A percentile compares a stretch with the other conserved stretches of the same genome.
These are phyloP conservation scores for Alsophila aescularia DNA, from an alignment of 2,888 invertebrate genomes.

Conservation along the genomic window DNA sequence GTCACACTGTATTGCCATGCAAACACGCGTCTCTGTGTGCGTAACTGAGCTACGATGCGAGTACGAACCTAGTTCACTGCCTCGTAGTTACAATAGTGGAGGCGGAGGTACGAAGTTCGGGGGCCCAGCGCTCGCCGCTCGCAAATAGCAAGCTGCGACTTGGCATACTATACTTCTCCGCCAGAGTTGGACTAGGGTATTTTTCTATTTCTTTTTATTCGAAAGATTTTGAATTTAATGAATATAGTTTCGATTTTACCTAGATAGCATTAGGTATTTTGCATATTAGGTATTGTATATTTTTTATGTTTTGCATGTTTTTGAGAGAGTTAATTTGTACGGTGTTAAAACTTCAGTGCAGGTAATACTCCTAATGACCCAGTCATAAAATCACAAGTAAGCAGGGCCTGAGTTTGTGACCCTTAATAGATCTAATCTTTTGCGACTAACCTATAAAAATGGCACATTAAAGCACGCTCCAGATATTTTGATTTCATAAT, in stretches of 20 bases:
- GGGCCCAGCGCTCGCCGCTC: constrained; percentile 63
- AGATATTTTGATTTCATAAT: not conserved
- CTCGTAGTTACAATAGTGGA: constrained; percentile 33
- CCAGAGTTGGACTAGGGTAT: constrained; percentile 31
- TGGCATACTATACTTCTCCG: constrained; percentile 60
- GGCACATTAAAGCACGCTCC: not conserved
- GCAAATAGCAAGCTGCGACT: constrained; percentile 80
- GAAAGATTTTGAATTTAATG: too few species aligned
- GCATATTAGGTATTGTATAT: too few species aligned
- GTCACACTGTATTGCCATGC: too few species aligned
- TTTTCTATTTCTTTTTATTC: not conserved
- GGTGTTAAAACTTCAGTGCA: too few species aligned
- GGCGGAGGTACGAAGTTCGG: constrained; percentile 60
- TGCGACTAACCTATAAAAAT: not conserved
- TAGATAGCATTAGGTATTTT: too few species aligned
- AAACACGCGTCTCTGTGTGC: not conserved
- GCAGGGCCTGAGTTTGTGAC: too few species aligned
- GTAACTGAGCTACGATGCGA: not conserved
- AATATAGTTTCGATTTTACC: too few species aligned
- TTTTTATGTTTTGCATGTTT: too few species aligned
- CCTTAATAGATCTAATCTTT: too few species aligned
- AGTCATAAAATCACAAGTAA: too few species aligned
- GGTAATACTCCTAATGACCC: too few species aligned
- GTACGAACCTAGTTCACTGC: constrained; percentile 8
- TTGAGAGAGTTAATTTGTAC: too few species aligned